These are phyloP conservation scores for Phorcus lineatus DNA, from an alignment of 2,888 invertebrate species.

Conservation along the genomic window DNA sequence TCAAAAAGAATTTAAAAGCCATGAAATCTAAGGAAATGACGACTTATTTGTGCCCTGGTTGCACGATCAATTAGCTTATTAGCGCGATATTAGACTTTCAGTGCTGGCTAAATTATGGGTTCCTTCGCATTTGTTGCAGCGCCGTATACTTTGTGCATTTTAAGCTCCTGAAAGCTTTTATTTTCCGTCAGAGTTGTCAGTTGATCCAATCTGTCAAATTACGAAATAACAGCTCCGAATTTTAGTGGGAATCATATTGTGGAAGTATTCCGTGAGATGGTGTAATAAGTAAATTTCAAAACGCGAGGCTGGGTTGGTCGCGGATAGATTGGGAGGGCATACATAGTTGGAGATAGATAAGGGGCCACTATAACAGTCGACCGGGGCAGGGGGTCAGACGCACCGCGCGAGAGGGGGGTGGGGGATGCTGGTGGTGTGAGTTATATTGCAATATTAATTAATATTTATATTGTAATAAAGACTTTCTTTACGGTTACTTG, in stretches of 20 bases:
- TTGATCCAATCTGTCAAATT: not conserved
- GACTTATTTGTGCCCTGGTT: not conserved
- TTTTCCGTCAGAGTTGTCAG: not conserved
- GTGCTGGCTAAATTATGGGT: not conserved
- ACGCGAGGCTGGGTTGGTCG: not conserved
- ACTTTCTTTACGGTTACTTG: no score
- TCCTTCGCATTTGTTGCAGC: not conserved
- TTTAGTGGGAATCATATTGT: not conserved
- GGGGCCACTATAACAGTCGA: no score
- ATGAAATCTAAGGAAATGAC: not conserved
- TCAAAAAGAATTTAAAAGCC: not conserved
- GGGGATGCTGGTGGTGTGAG: not conserved
- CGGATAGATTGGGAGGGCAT: not conserved
- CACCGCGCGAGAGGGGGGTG: not conserved
- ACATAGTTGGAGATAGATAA: no score
- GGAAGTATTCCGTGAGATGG: not conserved
- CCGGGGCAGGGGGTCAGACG: not conserved
- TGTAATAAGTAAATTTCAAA: not conserved
- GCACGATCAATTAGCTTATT: conserved; percentile 15
- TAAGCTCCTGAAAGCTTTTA: not conserved
- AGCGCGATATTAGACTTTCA: conserved; percentile 18
- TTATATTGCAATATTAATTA: no score
- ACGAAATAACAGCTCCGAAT: no score
- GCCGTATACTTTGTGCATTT: conserved; percentile 1
- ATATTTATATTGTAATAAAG: no score